A percentile compares a stretch with the other conserved stretches of the same genome.
phyloP scores from a whole-genome alignment of 2,113 vertebrate genomes.

The Ictidomys tridecemlineatus region DNA sequence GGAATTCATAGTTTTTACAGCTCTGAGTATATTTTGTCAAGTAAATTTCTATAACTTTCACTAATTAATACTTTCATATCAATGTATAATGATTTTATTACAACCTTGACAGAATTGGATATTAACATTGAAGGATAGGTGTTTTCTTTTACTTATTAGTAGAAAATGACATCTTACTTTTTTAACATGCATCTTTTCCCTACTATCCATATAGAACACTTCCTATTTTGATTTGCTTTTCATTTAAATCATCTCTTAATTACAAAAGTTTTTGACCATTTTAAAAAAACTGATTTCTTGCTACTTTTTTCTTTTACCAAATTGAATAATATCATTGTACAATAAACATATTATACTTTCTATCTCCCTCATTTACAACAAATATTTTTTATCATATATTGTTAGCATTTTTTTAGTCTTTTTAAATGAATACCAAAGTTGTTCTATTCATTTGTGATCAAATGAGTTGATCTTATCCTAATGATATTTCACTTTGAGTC shows the following conservation, averaged over 20 bases:
- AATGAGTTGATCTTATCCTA: not conserved
- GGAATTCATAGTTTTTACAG: slow-evolving; percentile 21
- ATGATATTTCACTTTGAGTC: not conserved
- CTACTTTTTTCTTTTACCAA: slow-evolving; percentile 25
- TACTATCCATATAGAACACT: not conserved
- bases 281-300: not conserved
- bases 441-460: not conserved
- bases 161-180: not conserved
- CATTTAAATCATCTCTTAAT: not conserved
- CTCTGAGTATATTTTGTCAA: not conserved
- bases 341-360: not conserved
- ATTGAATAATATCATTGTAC: not conserved
- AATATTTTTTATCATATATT: not conserved
- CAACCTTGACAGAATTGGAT: slow-evolving; percentile 10
- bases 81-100: slow-evolving; percentile 31
- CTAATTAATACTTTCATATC: not conserved
- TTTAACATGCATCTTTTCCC: not conserved
- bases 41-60: slow-evolving; percentile 11
- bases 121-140: slow-evolving; percentile 14
- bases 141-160: not conserved
- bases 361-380: slow-evolving; percentile 4
- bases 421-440: not conserved
- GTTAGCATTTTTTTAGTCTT: not conserved
- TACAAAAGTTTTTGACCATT: not conserved
- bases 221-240: slow-evolving; percentile 29